phyloP scores from a whole-genome alignment of 2,888 invertebrate species.

The Chaetoderma sp. region DNA sequence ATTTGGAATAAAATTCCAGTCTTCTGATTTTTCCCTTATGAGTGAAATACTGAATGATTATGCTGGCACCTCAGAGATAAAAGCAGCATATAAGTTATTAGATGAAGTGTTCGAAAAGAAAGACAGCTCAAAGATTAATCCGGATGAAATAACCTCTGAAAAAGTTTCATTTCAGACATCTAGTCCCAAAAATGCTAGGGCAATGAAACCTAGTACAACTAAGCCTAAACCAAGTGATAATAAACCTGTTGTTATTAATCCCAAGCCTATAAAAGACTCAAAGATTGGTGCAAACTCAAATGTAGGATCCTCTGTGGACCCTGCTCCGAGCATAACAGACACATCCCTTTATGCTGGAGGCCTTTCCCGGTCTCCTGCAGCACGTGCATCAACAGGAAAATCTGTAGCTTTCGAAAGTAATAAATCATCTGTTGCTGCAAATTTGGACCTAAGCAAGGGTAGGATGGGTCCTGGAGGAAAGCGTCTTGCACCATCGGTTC shows the following conservation, averaged over 20 bases:
- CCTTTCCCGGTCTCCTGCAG: not conserved
- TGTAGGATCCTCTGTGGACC: not conserved
- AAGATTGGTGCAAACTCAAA: not conserved
- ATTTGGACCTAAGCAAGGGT: conserved; percentile 45
- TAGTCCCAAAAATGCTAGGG: not conserved
- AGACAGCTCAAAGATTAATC: not conserved
- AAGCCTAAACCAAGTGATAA: too few relatives aligned
- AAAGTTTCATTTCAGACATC: not conserved
- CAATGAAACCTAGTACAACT: too few relatives aligned
- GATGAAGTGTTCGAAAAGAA: conserved; percentile 2
- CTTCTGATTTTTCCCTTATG: not conserved
- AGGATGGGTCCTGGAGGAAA: conserved; percentile 39
- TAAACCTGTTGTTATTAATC: too few relatives aligned
- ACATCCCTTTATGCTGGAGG: conserved; percentile 19
- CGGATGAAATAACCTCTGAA: too few relatives aligned
- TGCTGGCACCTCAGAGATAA: not conserved
- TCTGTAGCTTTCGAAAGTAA: conserved; percentile 52
- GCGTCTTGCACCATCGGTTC: conserved; percentile 49
- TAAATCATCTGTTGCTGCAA: conserved; percentile 55
- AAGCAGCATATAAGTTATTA: not conserved
- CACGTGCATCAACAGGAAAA: conserved; percentile 29
- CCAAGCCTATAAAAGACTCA: not conserved
- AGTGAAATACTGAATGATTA: conserved; percentile 1
- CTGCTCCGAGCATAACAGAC: not conserved
- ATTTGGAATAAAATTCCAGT: not conserved